phyloP scores from a whole-genome alignment of 2,888 invertebrate species.

The Aphodius sticticus region DNA sequence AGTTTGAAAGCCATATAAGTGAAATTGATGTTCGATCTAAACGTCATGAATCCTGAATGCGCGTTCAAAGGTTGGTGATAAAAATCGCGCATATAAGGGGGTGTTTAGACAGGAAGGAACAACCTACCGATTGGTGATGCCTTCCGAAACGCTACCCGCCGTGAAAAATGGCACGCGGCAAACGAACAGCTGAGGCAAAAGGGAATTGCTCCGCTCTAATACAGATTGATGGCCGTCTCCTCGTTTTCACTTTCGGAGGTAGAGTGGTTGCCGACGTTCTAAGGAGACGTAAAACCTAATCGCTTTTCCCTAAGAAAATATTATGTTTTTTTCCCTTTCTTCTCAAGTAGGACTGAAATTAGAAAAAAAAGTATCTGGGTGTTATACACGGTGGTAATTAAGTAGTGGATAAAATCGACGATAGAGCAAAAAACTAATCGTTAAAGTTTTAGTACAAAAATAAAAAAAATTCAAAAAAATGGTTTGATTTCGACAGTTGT shows the following conservation, averaged over 20 bases:
- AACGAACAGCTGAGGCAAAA: background rate
- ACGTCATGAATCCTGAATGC: background rate
- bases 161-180: background rate
- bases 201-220: background rate
- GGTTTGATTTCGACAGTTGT: no score
- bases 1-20: background rate
- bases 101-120: background rate
- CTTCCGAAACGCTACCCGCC: background rate
- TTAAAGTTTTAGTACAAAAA: no score
- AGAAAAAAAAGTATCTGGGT: no score
- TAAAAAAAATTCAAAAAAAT: no score
- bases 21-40: background rate
- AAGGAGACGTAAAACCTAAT: background rate
- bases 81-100: background rate
- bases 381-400: no score
- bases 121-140: background rate
- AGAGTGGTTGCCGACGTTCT: background rate
- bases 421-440: no score
- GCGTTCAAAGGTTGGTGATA: background rate
- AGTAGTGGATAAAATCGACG: no score
- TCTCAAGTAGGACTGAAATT: background rate
- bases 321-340: background rate
- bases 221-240: background rate
- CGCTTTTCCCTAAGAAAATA: constrained; percentile 4
- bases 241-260: background rate